Evolutionary conservation across 2,113 vertebrate species (phyloP).

Genomic region (Vulpes vulpes): DNA sequence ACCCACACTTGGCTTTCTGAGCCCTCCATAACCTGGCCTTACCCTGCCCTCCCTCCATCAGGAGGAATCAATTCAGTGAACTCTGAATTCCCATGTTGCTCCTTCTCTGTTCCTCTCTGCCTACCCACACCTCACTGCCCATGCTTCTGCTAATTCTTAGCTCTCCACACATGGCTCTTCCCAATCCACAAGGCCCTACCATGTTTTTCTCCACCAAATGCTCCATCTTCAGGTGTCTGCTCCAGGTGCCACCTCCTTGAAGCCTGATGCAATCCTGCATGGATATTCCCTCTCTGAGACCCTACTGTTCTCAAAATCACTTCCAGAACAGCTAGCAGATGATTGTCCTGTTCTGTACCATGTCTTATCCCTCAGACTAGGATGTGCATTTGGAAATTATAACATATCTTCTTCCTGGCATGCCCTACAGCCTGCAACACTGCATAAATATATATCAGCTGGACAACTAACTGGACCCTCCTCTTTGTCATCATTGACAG

Average conservation of each 20-base stretch:
- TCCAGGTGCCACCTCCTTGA: background rate
- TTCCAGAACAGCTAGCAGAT: background rate
- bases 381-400: background rate
- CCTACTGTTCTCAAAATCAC: background rate
- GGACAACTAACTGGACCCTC: too few species aligned
- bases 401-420: background rate
- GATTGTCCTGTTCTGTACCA: background rate
- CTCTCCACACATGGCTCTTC: background rate
- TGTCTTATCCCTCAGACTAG: background rate
- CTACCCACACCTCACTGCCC: accelerated
- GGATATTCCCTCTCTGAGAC: background rate
- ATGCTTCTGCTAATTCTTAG: background rate
- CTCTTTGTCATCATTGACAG: background rate
- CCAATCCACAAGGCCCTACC: background rate
- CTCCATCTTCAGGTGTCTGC: background rate
- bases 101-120: background rate
- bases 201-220: too few species aligned
- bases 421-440: background rate
- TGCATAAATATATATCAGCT: background rate
- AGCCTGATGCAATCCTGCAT: background rate
- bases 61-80: background rate
- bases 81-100: background rate
- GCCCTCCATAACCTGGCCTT: background rate
- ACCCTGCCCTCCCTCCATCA: background rate
- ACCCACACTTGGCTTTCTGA: background rate